Evolutionary conservation across 2,888 invertebrate genomes (phyloP), one percentile per base, ranked within the genome.

Genomic region (Euphydryas editha): DNA sequence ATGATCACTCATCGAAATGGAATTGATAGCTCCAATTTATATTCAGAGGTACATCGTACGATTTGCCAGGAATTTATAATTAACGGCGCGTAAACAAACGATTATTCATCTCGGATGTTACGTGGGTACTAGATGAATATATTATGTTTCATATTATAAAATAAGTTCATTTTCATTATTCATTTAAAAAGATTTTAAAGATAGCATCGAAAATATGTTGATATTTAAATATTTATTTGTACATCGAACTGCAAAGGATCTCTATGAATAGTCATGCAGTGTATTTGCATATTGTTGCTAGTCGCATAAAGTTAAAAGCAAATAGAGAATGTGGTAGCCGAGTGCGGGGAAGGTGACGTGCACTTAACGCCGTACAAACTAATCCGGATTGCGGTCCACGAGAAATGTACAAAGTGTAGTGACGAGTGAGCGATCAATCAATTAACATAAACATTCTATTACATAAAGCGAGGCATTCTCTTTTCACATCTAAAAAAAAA

Each of bases 1-100:
- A 59, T 49, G 51, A 66, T 59, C 46, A 62, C 44, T 62, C 57
- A 58, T 54, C 51, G 54, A 30, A 58, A 51, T 62, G 58, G 61
- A 62, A 66, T 62, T 57, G 57, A 58, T 62, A 44, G 44, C 44
- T 62, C 30, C 17, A 51, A 61, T 66, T 39, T 17, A 62, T 59
- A 66, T 62, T 62, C 62, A 39, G 57, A 54, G 24, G 51, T 58
- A 58, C 24, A 58, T 15, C 30, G 42, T 36, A 51, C 62, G 21
- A 51, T 58, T 24, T 30, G 57, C 57, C 11, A 44, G 49, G 63
- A 57, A 61, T 66, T 62, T 58, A 47, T 66, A 54, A 62, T 66
- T 60, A 54, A 51, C 18, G 57, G 11, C 21, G 18, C n/a, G 57
- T 58, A 66, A 66, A 66, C 61, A 61, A 42, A 58, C 49, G 57